Conservation (phyloP, 1,140 invertebrate genomes). For the Araneus ventricosus region DNA sequence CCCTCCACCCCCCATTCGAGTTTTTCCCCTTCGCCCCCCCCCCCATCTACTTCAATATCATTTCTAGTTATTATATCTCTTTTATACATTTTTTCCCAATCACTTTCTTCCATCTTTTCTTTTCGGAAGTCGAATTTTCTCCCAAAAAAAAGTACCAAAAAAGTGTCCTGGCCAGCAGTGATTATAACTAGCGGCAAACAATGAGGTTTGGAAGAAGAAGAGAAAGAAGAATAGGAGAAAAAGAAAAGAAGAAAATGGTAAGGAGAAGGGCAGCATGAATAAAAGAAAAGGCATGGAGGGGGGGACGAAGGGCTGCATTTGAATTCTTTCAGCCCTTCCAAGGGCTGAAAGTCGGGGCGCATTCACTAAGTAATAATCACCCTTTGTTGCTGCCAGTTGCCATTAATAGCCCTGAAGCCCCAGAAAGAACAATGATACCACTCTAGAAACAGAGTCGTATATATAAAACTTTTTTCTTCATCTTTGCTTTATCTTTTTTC, state of each 20-base stretch:
- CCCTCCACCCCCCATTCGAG: background rate
- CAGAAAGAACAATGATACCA: conserved; percentile 65
- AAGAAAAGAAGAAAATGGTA: background rate
- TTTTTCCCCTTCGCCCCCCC: background rate
- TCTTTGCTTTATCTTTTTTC: background rate
- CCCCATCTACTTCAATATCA: conserved; percentile 62
- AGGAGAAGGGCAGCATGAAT: conserved; percentile 42
- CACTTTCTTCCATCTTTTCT: conserved; percentile 22
- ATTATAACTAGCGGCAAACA: conserved; percentile 73
- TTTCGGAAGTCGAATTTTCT: conserved; percentile 39
- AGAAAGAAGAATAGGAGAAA: background rate
- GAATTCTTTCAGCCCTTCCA: conserved; percentile 40
- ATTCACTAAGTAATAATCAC: conserved; percentile 72
- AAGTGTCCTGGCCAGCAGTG: conserved; percentile 68
- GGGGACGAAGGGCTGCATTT: conserved; percentile 15
- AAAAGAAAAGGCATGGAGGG: conserved; percentile 38
- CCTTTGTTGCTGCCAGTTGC: conserved; percentile 69
- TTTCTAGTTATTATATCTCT: conserved; percentile 72
- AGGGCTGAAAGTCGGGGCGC: conserved; percentile 2
- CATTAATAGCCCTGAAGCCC: conserved; percentile 68
- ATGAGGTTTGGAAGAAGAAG: conserved; percentile 44
- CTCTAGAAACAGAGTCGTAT: conserved; percentile 48
- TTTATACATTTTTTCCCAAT: conserved; percentile 72
- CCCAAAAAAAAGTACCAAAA: conserved; percentile 38
- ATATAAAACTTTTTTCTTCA: conserved; percentile 63